A percentile compares a stretch with the other conserved stretches of the same genome.
Conservation (phyloP, 2,797 vertebrate species). For the Fundulus diaphanus region DNA sequence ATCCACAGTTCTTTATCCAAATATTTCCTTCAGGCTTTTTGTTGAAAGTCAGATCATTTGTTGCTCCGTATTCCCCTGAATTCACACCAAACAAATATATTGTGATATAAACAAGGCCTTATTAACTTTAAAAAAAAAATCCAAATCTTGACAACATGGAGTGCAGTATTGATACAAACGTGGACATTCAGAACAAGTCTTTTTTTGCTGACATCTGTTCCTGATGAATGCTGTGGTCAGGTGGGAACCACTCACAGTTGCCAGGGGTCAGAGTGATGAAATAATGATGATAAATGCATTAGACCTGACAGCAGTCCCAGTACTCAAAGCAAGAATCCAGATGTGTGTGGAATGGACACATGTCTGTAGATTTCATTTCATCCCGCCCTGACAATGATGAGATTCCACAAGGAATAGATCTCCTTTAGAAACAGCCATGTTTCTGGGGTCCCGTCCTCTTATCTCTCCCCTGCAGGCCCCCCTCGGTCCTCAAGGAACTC, state of each 20-base stretch:
- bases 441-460: constrained; percentile 40
- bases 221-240: constrained; percentile 29
- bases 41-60: constrained; percentile 58
- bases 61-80: constrained; percentile 33
- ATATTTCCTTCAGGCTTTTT: constrained; percentile 67
- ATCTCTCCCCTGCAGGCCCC: constrained; percentile 58
- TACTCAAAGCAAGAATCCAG: constrained; percentile 54
- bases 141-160: constrained; percentile 3
- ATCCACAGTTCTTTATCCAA: constrained; percentile 74
- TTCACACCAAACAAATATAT: constrained; percentile 28
- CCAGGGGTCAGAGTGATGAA: constrained; percentile 51
- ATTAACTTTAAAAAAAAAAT: neutral
- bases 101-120: constrained; percentile 16
- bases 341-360: constrained; percentile 62
- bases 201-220: constrained; percentile 36
- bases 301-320: constrained; percentile 33
- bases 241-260: constrained; percentile 36
- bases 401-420: constrained; percentile 37
- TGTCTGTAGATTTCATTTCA: constrained; percentile 11
- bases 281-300: constrained; percentile 47
- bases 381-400: constrained; percentile 28
- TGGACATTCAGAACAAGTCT: neutral
- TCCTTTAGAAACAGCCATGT: constrained; percentile 33
- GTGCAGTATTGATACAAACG: constrained; percentile 15
- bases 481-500: constrained; percentile 14